Evolutionary conservation across 2,113 vertebrate genomes (phyloP), one percentile per base, ranked within the genome.

Genomic region (Lethenteron reissneri): DNA sequence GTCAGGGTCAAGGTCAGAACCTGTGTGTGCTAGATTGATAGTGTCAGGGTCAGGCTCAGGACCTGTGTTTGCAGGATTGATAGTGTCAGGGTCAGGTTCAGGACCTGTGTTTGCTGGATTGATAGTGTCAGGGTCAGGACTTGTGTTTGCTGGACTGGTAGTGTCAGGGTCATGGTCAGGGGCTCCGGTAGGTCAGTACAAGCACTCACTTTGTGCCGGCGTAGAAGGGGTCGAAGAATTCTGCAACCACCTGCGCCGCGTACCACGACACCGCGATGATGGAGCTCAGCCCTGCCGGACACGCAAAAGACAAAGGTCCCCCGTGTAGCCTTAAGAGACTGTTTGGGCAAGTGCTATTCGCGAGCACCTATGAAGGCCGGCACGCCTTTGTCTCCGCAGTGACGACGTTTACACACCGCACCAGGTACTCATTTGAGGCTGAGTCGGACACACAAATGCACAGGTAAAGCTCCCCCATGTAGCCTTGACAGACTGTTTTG

Each of bases 221-320:
- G 56, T 81, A 82, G 57, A 84, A 72, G 0, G 86, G 87, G 73
- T 91, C 78, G 71, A 88, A 92, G 80, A 92, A 92, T 0, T 87
- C 80, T 59, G 77, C 79, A 4, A 88, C 90, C 78, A 91, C 88
- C 74, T 88, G 90, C 77, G 82, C 78, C 19, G 89, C 89, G 1
- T 92, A 92, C 89, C 89, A 92, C 10, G 85, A 88, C 71, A 90
- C 80, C 1, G 88, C 79, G 56, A 88, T 73, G 85, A 90, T 84
- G 1, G 87, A 87, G 58, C 87, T 88, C 72, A 86, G 0, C 70
- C 88, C 89, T 91, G 75, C 5, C 41, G 5, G 5, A 7, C 41
- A 41, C 41, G 41, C 41, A 41, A 41, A 41, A 41, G 41, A 41
- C 41, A 41, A 41, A 41, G 41, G 41, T 41, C 3, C 25, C 25